Evolutionary conservation across 2,888 invertebrate genomes (phyloP), one percentile per base, ranked within the genome.

Genomic region (Drosophila kokeensis): DNA sequence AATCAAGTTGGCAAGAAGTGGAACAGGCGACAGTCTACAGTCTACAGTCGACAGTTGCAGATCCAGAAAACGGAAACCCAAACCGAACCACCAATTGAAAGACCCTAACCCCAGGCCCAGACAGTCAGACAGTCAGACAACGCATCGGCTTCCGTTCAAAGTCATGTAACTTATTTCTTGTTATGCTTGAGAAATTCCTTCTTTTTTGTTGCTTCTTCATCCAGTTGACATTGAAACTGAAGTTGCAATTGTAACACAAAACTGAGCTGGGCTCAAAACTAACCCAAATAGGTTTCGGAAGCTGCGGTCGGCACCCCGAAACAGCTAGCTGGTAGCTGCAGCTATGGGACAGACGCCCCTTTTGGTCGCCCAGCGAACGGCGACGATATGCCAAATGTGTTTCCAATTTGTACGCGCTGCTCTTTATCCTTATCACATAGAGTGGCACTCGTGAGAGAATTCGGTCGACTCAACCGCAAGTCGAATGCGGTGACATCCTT

Each of bases 211-310:
- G 38, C 30, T 36, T 30, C 34, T 38, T 32, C 34, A 36, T 38
- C 67, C 73, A 81, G 83, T 86, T 89, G 91, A 90, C 91, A 90
- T 90, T 89, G 89, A 91, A 87, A 90, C 90, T 76, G 78, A 88
- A 73, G 82, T 81, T 75, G 78, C 79, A 68, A 69, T 69, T 79
- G 89, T 88, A 90, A 87, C 76, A 83, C 88, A 87, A 87, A 84
- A 83, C 85, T 81, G 45, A 74, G 40, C 48, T 32, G 61, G 32
- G 72, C 38, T 74, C 67, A 62, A 76, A 87, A 85, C 81, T 85
- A 88, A 90, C 87, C 87, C 88, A 87, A 87, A 92, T 91, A 90
- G 92, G 92, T 92, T 92, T 92, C 92, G 92, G 92, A 92, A 92
- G 92, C 92, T 92, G 92, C 81, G 92, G 92, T 87, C 89, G 89